phyloP scores from a whole-genome alignment of 2,113 vertebrate genomes.

The Gadus macrocephalus region DNA sequence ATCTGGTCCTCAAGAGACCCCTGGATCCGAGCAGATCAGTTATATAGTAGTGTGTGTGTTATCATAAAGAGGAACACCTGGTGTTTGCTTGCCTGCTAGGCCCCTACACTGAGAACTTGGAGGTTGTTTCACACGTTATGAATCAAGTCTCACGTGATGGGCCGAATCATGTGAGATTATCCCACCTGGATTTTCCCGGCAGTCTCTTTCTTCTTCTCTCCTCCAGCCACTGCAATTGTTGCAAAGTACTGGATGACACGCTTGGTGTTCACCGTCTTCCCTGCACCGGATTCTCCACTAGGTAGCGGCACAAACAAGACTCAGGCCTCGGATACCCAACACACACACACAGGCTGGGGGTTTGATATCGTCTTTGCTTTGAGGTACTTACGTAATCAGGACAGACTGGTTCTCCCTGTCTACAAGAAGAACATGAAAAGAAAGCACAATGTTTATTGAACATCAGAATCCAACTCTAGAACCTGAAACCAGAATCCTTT shows the following conservation, averaged over 20 bases:
- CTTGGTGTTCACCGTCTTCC: slow-evolving; percentile 85
- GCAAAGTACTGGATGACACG: slow-evolving; percentile 85
- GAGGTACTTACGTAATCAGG: slow-evolving; percentile 45
- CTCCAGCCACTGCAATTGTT: slow-evolving; percentile 74
- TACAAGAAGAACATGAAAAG: slow-evolving; percentile 31
- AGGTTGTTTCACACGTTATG: no score
- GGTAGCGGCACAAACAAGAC: neutral
- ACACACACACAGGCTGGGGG: no score
- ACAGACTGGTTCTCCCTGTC: slow-evolving; percentile 63
- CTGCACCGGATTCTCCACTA: slow-evolving; percentile 81
- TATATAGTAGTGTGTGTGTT: neutral
- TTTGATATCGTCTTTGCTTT: no score
- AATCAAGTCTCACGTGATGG: no score
- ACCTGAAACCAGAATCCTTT: no score
- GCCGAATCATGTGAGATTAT: no score
- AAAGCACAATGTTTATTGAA: neutral
- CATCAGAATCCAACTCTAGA: no score
- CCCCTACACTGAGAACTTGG: no score
- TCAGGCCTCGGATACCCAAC: neutral
- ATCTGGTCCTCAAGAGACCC: slow-evolving; percentile 68
- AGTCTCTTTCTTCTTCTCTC: neutral
- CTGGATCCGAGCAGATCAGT: slow-evolving; percentile 3
- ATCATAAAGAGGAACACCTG: no score
- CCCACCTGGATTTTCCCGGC: slow-evolving; percentile 35
- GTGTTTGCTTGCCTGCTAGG: no score